A percentile compares a stretch with the other conserved stretches of the same genome.
phyloP scores from a whole-genome alignment of 2,888 invertebrate genomes.

The Ornithoptera alexandrae region DNA sequence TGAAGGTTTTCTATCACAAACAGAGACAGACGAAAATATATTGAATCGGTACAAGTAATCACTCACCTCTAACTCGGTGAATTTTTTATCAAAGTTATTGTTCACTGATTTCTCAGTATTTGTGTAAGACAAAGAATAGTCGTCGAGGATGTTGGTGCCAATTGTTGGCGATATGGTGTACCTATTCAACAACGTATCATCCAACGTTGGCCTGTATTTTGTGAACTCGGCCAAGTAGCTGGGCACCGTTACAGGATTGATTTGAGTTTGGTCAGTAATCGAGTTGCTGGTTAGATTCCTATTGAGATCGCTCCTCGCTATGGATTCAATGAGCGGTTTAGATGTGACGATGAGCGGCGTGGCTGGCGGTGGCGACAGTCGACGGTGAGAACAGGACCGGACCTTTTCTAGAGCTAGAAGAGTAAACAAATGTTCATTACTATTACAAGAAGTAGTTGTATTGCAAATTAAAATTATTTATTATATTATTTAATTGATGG shows the following conservation, averaged over 20 bases:
- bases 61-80: conserved; percentile 58
- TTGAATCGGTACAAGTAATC: background rate
- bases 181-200: background rate
- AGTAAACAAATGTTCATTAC: background rate
- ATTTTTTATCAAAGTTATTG: conserved; percentile 38
- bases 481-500: no score
- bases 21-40: no score
- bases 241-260: conserved; percentile 44
- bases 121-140: conserved; percentile 39
- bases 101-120: conserved; percentile 35
- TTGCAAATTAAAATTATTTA: no score
- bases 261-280: conserved; percentile 43
- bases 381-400: conserved; percentile 72
- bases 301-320: conserved; percentile 62
- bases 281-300: conserved; percentile 42
- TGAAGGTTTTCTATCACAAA: background rate
- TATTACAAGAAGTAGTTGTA: no score
- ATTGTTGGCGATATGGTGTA: conserved; percentile 10
- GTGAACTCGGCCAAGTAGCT: conserved; percentile 42
- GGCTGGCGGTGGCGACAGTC: conserved; percentile 55
- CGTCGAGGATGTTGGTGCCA: background rate
- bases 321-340: conserved; percentile 62
- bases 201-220: conserved; percentile 41
- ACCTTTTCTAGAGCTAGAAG: conserved; percentile 53
- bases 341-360: conserved; percentile 69